Percentiles rank a stretch among this genome's conserved stretches.
Evolutionary conservation across 2,113 vertebrate genomes (phyloP).

Genomic region (Gnathonemus echidnorhynchus): DNA sequence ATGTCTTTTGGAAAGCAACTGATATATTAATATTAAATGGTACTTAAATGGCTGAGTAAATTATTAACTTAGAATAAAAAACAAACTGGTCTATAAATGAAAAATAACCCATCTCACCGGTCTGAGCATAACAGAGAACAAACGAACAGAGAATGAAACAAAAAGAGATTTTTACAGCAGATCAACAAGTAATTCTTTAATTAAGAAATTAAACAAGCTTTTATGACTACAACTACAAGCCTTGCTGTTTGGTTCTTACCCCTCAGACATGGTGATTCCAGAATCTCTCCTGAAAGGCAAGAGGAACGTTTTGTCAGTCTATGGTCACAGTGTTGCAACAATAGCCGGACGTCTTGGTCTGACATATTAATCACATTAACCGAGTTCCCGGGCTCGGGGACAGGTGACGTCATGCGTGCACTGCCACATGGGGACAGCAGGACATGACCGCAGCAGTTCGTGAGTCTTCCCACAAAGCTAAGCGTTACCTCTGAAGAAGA

Average conservation of each 20-base stretch:
- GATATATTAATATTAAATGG: not conserved
- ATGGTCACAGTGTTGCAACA: not conserved
- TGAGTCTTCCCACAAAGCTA: not conserved
- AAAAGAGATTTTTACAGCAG: not conserved
- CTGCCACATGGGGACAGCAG: not conserved
- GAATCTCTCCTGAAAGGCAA: constrained; percentile 32
- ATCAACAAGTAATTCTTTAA: not conserved
- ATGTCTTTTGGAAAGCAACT: not conserved
- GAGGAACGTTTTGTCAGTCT: not conserved
- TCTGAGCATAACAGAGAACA: constrained; percentile 15
- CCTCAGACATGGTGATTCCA: constrained; percentile 39
- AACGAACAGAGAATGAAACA: not conserved
- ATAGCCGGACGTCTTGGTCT: not conserved
- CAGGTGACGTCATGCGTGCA: not conserved
- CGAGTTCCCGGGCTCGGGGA: not conserved
- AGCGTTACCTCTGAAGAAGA: not conserved
- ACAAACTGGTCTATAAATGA: not conserved
- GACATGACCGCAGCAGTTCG: not conserved
- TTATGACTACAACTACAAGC: constrained; percentile 10
- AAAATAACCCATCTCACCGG: constrained; percentile 30
- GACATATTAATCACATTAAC: not conserved
- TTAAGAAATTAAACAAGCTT: not conserved
- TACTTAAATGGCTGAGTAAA: not conserved
- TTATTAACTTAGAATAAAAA: not conserved
- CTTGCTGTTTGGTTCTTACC: constrained; percentile 28